Percentiles rank a stretch among this genome's conserved stretches.
Conservation (phyloP, 2,888 invertebrate genomes). For the Steinernema scapterisci region DNA sequence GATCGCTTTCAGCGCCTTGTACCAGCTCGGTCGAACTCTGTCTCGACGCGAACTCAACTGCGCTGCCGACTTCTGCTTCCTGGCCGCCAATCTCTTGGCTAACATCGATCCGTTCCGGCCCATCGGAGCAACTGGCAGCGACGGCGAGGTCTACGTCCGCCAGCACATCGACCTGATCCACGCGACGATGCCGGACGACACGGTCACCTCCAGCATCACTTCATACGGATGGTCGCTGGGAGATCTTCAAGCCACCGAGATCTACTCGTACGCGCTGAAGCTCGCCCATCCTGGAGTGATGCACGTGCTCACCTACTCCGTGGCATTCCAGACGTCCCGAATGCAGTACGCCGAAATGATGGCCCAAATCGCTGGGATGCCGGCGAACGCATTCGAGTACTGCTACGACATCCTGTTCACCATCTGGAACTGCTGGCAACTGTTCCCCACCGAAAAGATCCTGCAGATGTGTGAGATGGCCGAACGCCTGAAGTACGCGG, state of each 20-base stretch:
- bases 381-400: constrained; percentile 51
- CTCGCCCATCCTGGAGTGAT: constrained; percentile 44
- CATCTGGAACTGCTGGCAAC: constrained; percentile 42
- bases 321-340: constrained; percentile 50
- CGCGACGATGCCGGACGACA: constrained; percentile 63
- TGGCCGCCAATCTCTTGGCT: constrained; percentile 76
- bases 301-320: constrained; percentile 47
- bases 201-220: constrained; percentile 42
- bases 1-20: constrained; percentile 36
- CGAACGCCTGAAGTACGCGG: neutral
- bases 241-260: constrained; percentile 66
- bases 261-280: constrained; percentile 60
- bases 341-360: constrained; percentile 59
- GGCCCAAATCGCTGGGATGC: constrained; percentile 58
- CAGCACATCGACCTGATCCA: constrained; percentile 59
- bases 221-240: constrained; percentile 55
- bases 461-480: constrained; percentile 13
- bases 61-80: constrained; percentile 91
- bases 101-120: constrained; percentile 49
- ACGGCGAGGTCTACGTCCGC: constrained; percentile 32
- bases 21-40: constrained; percentile 32
- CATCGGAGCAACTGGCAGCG: constrained; percentile 1
- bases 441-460: constrained; percentile 41
- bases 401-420: constrained; percentile 47
- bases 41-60: constrained; percentile 77